Base-by-base conservation (phyloP, 1,140 invertebrate genomes). In the Nephotettix cincticeps region DNA sequence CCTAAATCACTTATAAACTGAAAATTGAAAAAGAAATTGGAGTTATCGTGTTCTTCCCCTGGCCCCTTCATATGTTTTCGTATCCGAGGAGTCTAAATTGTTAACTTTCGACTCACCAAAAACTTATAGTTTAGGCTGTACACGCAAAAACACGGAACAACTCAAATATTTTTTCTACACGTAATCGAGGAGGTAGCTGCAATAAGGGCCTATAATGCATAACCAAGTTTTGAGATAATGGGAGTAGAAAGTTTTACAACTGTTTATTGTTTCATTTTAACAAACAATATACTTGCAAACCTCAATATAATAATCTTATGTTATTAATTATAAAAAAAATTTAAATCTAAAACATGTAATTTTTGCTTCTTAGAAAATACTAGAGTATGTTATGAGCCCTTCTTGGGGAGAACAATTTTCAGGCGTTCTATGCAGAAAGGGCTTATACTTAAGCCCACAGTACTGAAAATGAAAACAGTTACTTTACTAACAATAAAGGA, bases 371-470 rank as follows among this genome's bases (percentile, higher is more conserved):
- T 21, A 29, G 32, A 29, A 29, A 68, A 47, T 68, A 68, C 29
- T 29, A 47, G 21, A 68, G 66, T 47, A 68, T 47, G 32, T 47
- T 47, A 47, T 47, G 47, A 51, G 40, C 36, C 30, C 32, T 45
- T 19, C 66, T 47, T 68, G 32, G 66, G 66, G 36, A 68, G 32
- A 47, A 25, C 66, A 30, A 28, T 68, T 68, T 68, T 68, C 36
- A 47, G 40, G 66, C 43, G 43, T 45, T 47, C 32, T 47, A 68
- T 68, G 64, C 64, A 66, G 25, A 40, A 66, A 30, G 32, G 64
- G 64, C 30, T 40, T 66, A 66, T 66, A 66, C n/a, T 66, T 32
- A n/a, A n/a, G 27, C 28, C 27, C 19, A 66, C 64, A 30, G n/a
- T 30, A 32, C 32, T 66, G 64, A 32, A 66, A 19, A 40, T 19